Conservation (phyloP, 2,113 vertebrate genomes). For the Pangasianodon hypophthalmus region DNA sequence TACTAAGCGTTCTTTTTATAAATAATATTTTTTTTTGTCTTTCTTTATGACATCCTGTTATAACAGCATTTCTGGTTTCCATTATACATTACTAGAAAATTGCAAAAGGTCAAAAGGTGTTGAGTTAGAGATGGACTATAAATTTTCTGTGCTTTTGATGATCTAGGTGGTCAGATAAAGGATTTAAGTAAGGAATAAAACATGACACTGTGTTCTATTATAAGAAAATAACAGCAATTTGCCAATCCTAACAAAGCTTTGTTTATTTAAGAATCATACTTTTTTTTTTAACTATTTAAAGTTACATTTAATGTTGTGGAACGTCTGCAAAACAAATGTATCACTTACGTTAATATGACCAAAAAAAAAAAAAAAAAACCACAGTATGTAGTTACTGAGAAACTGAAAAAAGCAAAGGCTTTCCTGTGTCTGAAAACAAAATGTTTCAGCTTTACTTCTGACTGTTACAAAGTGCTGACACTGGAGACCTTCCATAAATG, state of each 20-base stretch:
- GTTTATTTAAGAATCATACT: neutral
- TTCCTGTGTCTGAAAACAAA: too few relatives aligned
- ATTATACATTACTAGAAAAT: neutral
- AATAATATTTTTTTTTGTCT: too few relatives aligned
- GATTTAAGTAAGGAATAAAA: too few relatives aligned
- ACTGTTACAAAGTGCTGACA: neutral
- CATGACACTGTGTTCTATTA: neutral
- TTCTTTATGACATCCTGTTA: neutral
- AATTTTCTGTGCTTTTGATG: neutral
- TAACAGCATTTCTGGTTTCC: neutral
- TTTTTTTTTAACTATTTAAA: too few relatives aligned
- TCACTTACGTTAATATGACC: too few relatives aligned
- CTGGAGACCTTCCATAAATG: neutral
- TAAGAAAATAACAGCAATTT: neutral
- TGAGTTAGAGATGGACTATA: neutral
- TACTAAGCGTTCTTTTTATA: too few relatives aligned
- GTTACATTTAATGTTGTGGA: too few relatives aligned
- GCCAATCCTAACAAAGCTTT: neutral
- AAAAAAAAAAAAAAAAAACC: too few relatives aligned
- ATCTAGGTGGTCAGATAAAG: too few relatives aligned
- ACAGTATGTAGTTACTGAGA: too few relatives aligned
- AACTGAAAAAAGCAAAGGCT: neutral
- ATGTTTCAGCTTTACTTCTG: too few relatives aligned
- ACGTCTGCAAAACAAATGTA: too few relatives aligned
- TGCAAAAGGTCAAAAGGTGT: neutral